Evolutionary conservation across 2,113 vertebrate genomes (phyloP), one percentile per base, ranked within the genome.

Genomic region (Gorsachius goisagi): DNA sequence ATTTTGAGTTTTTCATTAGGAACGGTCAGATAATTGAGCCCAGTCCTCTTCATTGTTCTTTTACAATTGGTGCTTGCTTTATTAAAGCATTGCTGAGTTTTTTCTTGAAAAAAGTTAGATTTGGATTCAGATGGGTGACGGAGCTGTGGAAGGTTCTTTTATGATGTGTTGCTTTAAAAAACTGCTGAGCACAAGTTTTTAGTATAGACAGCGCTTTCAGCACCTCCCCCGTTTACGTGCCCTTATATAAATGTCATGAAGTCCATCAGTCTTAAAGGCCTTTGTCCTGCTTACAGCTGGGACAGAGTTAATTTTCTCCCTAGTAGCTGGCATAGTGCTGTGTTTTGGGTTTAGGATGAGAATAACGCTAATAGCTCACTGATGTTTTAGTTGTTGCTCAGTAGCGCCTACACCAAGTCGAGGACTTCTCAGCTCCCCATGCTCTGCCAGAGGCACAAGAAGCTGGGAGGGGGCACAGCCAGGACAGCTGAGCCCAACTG

Each of bases 21-120:
- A 96, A 59, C n/a, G 6, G 0, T 74, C 39, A 16, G 47, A 92
- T 95, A 94, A 91, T 94, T 95, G 66, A 87, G 47, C 39, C 84
- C 87, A 95, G 83, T 90, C 80, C 26, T 90, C 69, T 90, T 90
- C 69, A 64, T 89, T 96, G 77, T 96, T 96, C 53, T 44, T 84
- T 85, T 49, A 68, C 66, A 91, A 60, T 58, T 94, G 41, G 7
- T 41, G 5, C 83, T 89, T 81, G 32, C 55, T 85, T 92, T 67
- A 23, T 87, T 79, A 90, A 81, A 3, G 2, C 22, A 19, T 47
- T 87, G 68, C 59, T 85, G 83, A 80, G 27, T 20, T 92, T 94
- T 66, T 71, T 95, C 90, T 50, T 95, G 71, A 72, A 83, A 75
- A 50, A 90, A 37, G 23, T 74, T 73, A 67, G 76, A 62, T 83